Evolutionary conservation across 2,888 invertebrate species (phyloP), one percentile per base, ranked within the genome.

Genomic region (Thelaira solivaga): DNA sequence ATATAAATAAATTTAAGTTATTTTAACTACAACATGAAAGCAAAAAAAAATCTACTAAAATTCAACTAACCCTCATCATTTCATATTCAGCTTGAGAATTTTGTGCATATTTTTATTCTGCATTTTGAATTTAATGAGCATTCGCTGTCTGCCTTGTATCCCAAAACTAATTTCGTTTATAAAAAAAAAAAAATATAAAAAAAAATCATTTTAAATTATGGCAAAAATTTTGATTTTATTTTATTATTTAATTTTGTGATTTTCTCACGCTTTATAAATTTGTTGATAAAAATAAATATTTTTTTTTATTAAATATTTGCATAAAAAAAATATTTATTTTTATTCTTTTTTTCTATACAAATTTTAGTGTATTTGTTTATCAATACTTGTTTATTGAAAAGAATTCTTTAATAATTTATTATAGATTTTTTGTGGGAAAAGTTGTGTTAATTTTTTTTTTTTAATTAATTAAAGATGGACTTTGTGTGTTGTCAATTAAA

Each of bases 21-120:
- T n/a, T n/a, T n/a, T n/a, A n/a, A n/a, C n/a, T n/a, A 69, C 24
- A 69, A 59, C n/a, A 36, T n/a, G 2, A 36, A 34, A 36, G 39
- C 16, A 20, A 24, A 20, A 43, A 62, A 16, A 51, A n/a, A n/a
- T n/a, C n/a, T 57, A 51, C n/a, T 11, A 34, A 36, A 55, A 13
- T 62, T 67, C 36, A 65, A 74, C 65, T 43, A 65, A 74, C 65
- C 73, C 73, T 67, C 65, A 74, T 74, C 73, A 74, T 59, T 59
- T 65, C 39, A 53, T 71, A 49, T 41, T 49, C 18, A 59, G 36
- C 43, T 57, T 65, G 16, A 72, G 45, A 53, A 36, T 65, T 62
- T 47, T 64, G 47, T 53, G 49, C 36, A 49, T 49, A 34, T 57
- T 22, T 43, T 41, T 59, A 55, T 61, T 72, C 64, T 77, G 73